These are phyloP conservation scores for Latheticus oryzae DNA, from an alignment of 2,888 invertebrate genomes.

Conservation along the genomic window DNA sequence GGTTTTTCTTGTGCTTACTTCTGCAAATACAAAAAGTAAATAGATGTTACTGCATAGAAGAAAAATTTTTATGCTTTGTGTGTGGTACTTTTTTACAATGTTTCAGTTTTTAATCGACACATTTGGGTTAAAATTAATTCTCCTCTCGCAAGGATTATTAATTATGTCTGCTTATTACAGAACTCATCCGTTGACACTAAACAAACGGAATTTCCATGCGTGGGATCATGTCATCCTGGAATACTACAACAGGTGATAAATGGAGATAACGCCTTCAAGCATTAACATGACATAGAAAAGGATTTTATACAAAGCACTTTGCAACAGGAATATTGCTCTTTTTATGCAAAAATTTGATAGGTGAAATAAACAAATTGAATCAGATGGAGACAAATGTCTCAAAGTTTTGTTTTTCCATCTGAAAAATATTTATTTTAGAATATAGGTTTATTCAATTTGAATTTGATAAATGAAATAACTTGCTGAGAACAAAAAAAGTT, in stretches of 20 bases:
- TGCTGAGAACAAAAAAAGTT: no score
- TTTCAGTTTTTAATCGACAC: constrained; percentile 1
- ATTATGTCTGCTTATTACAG: constrained; percentile 17
- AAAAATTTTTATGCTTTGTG: neutral
- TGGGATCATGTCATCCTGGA: constrained; percentile 29
- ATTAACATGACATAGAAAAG: constrained; percentile 23
- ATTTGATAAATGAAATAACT: no score
- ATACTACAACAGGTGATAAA: constrained; percentile 28
- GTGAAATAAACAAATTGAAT: no score
- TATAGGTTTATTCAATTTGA: no score
- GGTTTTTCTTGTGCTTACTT: no score
- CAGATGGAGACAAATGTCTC: no score
- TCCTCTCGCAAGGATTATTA: constrained; percentile 5
- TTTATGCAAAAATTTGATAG: constrained; percentile 22
- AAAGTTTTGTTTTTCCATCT: no score
- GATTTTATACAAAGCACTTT: constrained; percentile 18
- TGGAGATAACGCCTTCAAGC: constrained; percentile 26
- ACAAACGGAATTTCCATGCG: constrained; percentile 31
- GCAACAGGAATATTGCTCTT: constrained; percentile 6
- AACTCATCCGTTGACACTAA: constrained; percentile 15
- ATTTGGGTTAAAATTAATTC: constrained; percentile 9
- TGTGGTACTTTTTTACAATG: neutral
- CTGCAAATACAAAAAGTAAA: no score
- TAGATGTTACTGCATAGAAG: neutral
- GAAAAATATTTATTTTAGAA: no score